Base-by-base conservation (phyloP, 2,888 invertebrate genomes). In the Galerucella nymphaeae region DNA sequence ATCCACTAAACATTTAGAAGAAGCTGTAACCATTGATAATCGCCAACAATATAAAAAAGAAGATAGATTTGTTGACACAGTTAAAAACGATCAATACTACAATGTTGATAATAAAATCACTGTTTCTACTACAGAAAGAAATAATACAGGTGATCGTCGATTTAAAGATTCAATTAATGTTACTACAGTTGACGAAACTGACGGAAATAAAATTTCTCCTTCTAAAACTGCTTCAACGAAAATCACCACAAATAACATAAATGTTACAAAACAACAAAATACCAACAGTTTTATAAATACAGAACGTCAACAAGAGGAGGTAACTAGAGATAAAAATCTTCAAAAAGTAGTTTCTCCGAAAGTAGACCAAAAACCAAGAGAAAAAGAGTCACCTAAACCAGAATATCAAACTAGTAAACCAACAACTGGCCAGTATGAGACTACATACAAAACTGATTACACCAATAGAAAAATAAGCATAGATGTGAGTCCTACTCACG, bases 401-500 rank as follows among this genome's bases (percentile, higher is more conserved):
- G 85, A 84, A 73, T 20, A 78, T 78, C 85, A 80, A 77, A 82
- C 76, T 82, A 82, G 55, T 75, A 79, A 69, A 83, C 84, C 83
- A 66, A 82, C 86, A 41, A 87, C 89, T 70, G 87, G 84, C 3
- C 87, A 90, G 75, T 90, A 91, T 81, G 88, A 89, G 78, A 91
- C 91, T 4, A 91, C 91, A 0, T 91, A 91, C 78, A 88, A 90
- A 79, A 86, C 88, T 53, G 90, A 91, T 78, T 91, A 87, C 78
- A 86, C 87, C 5, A 89, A 88, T 64, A 90, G 88, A 77, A 84
- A 85, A 71, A 89, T 92, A 23, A 91, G 90, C 77, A 89, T 89
- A 53, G 92, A 93, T 70, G 88, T 89, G 80, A 93, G 93, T 82
- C 91, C 93, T 0, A 90, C 93, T 1, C 94, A 94, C 82, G 91